Base-by-base conservation (phyloP, 2,797 vertebrate genomes). In the Halcyon badia region DNA sequence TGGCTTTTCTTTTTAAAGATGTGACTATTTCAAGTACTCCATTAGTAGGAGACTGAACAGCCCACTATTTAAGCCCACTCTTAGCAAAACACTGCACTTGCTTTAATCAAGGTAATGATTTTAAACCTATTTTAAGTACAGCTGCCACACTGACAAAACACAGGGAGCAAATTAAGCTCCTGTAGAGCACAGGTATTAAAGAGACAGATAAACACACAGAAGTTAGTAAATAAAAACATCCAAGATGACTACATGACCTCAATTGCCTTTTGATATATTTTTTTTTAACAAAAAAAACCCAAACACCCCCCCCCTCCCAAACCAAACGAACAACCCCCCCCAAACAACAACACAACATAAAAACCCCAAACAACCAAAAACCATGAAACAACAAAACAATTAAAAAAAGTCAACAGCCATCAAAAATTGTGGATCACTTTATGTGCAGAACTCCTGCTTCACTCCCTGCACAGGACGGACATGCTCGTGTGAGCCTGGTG, bases 401-500 rank as follows among this genome's bases (percentile, higher is more conserved):
- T 44, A 19, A 37, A 62, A 70, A 65, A 52, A 30, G 37, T 37
- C 37, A 39, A 51, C 2, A 24, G n/a, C 28, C 6, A 56, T 31
- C 17, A 39, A 11, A 49, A 49, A 15, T 24, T 22, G 15, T 17
- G 10, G 51, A 24, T 48, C 22, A 30, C 11, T 87, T 91, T 58
- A 84, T 33, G 73, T 58, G 31, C 9, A 44, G 17, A 87, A 75
- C 4, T 52, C 8, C 9, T 35, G 58, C 39, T 85, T 79, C 14
- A 16, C 20, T 68, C 71, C 52, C 65, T 56, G 71, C 42, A 70
- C 12, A 83, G 58, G 35, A 62, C 6, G 42, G 37, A 71, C 14
- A 13, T 0, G 6, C 14, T 76, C 1, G 2, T 5, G 3, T 11
- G 44, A 83, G 42, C 2, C 5, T 2, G 3, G 13, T 30, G 5